A percentile compares a stretch with the other conserved stretches of the same genome.
Evolutionary conservation across 2,113 vertebrate species (phyloP).

Genomic region (Rostratula benghalensis): DNA sequence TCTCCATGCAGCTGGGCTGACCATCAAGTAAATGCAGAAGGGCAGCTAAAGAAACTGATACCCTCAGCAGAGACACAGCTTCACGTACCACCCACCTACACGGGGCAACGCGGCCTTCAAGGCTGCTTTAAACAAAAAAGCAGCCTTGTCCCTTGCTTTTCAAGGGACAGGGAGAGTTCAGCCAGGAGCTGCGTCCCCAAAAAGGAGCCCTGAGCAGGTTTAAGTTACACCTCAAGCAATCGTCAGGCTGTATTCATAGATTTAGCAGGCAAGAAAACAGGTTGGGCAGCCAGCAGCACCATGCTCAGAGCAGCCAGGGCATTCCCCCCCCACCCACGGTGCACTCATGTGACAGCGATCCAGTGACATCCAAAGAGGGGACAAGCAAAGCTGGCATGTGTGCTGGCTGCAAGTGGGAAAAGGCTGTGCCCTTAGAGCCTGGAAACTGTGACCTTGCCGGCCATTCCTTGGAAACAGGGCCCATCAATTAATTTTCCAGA

Average conservation of each 20-base stretch:
- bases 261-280: not conserved
- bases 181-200: not conserved
- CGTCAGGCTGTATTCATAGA: not conserved
- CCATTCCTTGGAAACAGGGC: not conserved
- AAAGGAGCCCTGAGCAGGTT: not conserved
- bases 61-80: not conserved
- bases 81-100: not conserved
- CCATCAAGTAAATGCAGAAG: not conserved
- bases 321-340: not conserved
- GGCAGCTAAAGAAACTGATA: not conserved
- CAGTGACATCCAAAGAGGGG: not conserved
- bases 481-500: not conserved
- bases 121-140: not conserved
- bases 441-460: not conserved
- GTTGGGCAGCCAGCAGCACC: not conserved
- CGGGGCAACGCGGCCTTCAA: fast-evolving
- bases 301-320: not conserved
- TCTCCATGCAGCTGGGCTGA: not conserved
- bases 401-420: not conserved
- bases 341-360: not conserved
- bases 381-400: not conserved
- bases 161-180: not conserved
- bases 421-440: not conserved
- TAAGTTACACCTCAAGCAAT: not conserved
- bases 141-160: too few species aligned